Conservation (phyloP, 2,888 invertebrate genomes). For the Rhogogaster chlorosoma region DNA sequence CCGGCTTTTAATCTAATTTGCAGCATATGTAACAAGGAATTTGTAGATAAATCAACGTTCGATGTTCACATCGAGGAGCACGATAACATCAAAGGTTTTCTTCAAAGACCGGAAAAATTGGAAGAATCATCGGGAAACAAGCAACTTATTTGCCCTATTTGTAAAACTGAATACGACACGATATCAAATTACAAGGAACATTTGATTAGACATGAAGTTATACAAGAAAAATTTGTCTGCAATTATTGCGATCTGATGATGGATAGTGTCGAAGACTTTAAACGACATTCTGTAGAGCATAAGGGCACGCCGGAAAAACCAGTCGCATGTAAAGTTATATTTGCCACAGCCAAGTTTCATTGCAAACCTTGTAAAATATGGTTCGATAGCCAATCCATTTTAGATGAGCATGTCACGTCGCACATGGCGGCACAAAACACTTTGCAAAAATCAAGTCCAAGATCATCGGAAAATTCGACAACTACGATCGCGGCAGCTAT, state of each 20-base stretch:
- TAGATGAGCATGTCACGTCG: not conserved
- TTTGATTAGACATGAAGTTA: constrained; percentile 16
- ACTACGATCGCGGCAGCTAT: not conserved
- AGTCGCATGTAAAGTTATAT: constrained; percentile 32
- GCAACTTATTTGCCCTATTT: constrained; percentile 14
- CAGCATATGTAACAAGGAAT: constrained; percentile 47
- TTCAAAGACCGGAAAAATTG: not conserved
- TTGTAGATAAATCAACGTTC: not conserved
- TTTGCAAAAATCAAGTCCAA: not conserved
- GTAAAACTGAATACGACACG: constrained; percentile 2
- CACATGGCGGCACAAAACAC: not conserved
- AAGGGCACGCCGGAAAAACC: constrained; percentile 34
- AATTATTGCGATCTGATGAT: constrained; percentile 26
- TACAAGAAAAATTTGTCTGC: constrained; percentile 33
- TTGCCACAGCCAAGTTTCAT: constrained; percentile 38
- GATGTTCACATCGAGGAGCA: constrained; percentile 24
- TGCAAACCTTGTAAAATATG: constrained; percentile 35
- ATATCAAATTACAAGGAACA: constrained; percentile 1
- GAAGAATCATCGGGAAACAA: not conserved
- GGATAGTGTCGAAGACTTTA: constrained; percentile 34
- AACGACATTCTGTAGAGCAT: constrained; percentile 10
- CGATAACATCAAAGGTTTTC: constrained; percentile 9
- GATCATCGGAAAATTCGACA: not conserved
- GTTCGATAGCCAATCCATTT: constrained; percentile 10
- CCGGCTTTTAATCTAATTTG: constrained; percentile 8